phyloP scores from a whole-genome alignment of 2,888 invertebrate genomes.

The Drosophila colorata region DNA sequence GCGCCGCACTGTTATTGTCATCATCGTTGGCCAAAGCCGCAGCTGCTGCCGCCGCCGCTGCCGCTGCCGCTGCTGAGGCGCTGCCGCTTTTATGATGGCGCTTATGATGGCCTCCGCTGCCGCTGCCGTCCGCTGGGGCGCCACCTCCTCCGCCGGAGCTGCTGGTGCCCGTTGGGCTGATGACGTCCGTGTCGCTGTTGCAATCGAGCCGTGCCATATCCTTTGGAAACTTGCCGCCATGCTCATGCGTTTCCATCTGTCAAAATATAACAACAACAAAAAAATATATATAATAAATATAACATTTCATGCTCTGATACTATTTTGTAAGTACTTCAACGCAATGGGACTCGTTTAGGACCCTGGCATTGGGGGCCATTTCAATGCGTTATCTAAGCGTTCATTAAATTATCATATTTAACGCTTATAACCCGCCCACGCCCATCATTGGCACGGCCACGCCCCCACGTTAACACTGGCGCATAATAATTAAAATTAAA shows the following conservation, averaged over 20 bases:
- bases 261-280: not conserved
- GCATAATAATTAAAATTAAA: conserved; percentile 68
- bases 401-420: conserved; percentile 21
- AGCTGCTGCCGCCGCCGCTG: conserved; percentile 37
- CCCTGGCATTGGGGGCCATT: not conserved
- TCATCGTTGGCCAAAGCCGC: conserved; percentile 87
- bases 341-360: conserved; percentile 1
- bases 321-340: too few relatives aligned
- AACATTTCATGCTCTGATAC: too few relatives aligned
- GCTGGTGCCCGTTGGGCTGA: conserved; percentile 83
- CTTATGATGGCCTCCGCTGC: conserved; percentile 58
- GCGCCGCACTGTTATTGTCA: conserved; percentile 90
- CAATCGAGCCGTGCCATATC: conserved; percentile 74
- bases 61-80: conserved; percentile 27
- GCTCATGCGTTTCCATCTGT: conserved; percentile 80
- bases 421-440: not conserved
- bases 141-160: conserved; percentile 86
- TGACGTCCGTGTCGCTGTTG: conserved; percentile 82
- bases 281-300: not conserved
- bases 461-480: not conserved
- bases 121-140: conserved; percentile 22
- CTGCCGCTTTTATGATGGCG: conserved; percentile 67
- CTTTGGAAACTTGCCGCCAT: conserved; percentile 78
- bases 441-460: not conserved
- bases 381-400: conserved; percentile 13